Percentiles rank a stretch among this genome's conserved stretches.
phyloP scores from a whole-genome alignment of 2,113 vertebrate species.

The Lophotis ruficrista region DNA sequence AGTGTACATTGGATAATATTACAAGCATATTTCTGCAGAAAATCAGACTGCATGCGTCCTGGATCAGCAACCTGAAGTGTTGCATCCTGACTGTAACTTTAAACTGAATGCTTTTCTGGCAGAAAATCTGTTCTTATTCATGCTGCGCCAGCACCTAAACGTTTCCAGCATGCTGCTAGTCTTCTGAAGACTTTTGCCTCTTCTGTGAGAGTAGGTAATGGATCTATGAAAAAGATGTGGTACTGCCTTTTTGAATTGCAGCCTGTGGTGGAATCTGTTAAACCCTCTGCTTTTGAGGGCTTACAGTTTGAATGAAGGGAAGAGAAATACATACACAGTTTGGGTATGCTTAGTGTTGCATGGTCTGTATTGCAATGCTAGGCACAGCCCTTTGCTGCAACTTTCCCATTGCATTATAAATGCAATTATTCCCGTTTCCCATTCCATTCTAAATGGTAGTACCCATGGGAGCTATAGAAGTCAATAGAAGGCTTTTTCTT shows the following conservation, averaged over 20 bases:
- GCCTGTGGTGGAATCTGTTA: too few relatives aligned
- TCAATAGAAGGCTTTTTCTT: not conserved
- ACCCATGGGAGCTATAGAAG: not conserved
- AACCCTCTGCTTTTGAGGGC: not conserved
- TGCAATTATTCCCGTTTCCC: too few relatives aligned
- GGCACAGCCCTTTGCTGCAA: not conserved
- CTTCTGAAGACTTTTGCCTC: not conserved
- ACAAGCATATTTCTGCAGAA: not conserved
- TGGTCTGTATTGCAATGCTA: fast-evolving
- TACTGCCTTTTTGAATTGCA: not conserved
- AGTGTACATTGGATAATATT: not conserved
- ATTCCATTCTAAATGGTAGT: not conserved
- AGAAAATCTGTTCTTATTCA: not conserved
- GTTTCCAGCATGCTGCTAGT: not conserved
- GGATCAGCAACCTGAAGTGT: not conserved
- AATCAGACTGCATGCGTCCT: not conserved
- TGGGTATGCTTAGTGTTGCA: not conserved
- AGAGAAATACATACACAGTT: not conserved
- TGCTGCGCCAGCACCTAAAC: not conserved
- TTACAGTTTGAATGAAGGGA: not conserved
- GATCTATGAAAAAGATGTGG: not conserved
- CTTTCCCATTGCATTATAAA: not conserved
- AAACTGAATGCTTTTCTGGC: not conserved
- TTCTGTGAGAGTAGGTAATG: not conserved
- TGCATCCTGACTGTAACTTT: not conserved